Percentiles rank a stretch among this genome's conserved stretches.
These are phyloP conservation scores for Spodoptera littoralis DNA, from an alignment of 2,888 invertebrate species.

Conservation along the genomic window DNA sequence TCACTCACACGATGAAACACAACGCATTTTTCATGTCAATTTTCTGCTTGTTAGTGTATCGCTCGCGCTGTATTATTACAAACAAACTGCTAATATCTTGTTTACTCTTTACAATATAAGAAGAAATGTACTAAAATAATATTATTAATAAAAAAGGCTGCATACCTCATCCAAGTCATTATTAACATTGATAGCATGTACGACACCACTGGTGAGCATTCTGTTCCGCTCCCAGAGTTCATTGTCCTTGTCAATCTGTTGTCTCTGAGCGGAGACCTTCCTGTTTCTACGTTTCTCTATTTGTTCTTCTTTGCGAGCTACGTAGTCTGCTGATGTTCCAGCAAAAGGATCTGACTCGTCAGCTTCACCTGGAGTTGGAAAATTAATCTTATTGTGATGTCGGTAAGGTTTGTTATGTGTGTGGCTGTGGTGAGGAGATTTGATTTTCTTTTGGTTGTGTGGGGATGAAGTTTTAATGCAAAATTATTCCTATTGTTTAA, in stretches of 20 bases:
- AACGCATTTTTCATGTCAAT: too few species aligned
- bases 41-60: too few species aligned
- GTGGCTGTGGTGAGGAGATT: too few species aligned
- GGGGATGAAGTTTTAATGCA: too few species aligned
- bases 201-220: constrained; percentile 98
- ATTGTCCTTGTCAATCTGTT: constrained; percentile 99
- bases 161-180: constrained; percentile 96
- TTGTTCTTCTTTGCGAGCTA: constrained; percentile 97
- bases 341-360: constrained; percentile 98
- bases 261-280: constrained; percentile 97
- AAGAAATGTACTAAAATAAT: too few species aligned
- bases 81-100: too few species aligned
- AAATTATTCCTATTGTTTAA: not conserved
- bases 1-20: too few species aligned
- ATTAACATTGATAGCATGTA: constrained; percentile 95
- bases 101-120: too few species aligned
- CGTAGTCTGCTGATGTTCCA: constrained; percentile 96
- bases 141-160: not conserved
- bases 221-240: constrained; percentile 99
- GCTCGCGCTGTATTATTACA: too few species aligned
- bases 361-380: constrained; percentile 89
- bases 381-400: too few species aligned
- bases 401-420: too few species aligned
- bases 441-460: too few species aligned
- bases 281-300: constrained; percentile 96